A percentile compares a stretch with the other conserved stretches of the same genome.
Evolutionary conservation across 2,113 vertebrate genomes (phyloP).

Genomic region (Calypte anna): DNA sequence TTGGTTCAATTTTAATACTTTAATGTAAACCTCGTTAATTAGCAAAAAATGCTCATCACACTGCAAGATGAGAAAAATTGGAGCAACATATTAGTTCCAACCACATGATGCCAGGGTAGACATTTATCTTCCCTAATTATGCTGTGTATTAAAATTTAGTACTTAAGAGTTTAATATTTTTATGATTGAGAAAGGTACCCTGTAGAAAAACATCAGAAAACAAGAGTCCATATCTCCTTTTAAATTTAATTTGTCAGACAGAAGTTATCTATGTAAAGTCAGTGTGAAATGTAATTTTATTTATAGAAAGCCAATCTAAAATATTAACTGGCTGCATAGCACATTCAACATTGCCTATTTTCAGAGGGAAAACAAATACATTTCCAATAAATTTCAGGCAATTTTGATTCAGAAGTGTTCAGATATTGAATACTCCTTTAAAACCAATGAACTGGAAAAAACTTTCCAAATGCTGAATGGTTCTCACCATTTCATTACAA

Average conservation of each 20-base stretch:
- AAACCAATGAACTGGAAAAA: constrained; percentile 68
- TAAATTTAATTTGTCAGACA: constrained; percentile 96
- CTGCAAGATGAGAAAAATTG: not conserved
- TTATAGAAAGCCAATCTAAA: constrained; percentile 85
- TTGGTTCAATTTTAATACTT: not conserved
- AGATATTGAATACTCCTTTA: constrained; percentile 55
- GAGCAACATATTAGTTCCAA: not conserved
- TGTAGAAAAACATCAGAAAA: constrained; percentile 73
- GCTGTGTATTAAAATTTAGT: not conserved
- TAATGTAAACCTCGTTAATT: not conserved
- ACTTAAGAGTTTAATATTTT: constrained; percentile 33
- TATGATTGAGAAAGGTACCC: constrained; percentile 20
- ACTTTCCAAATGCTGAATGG: constrained; percentile 66
- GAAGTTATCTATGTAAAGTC: constrained; percentile 93
- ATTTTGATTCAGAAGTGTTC: constrained; percentile 77
- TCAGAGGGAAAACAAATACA: constrained; percentile 77
- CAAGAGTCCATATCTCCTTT: constrained; percentile 75
- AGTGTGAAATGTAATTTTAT: constrained; percentile 87
- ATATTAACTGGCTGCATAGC: constrained; percentile 95
- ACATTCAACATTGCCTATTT: constrained; percentile 90
- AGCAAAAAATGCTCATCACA: not conserved
- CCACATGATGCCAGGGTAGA: not conserved
- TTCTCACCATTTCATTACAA: constrained; percentile 69
- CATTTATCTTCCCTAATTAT: not conserved
- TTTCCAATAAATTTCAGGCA: constrained; percentile 77